Evolutionary conservation across 2,113 vertebrate genomes (phyloP), one percentile per base, ranked within the genome.

Genomic region (Barnardius zonarius): DNA sequence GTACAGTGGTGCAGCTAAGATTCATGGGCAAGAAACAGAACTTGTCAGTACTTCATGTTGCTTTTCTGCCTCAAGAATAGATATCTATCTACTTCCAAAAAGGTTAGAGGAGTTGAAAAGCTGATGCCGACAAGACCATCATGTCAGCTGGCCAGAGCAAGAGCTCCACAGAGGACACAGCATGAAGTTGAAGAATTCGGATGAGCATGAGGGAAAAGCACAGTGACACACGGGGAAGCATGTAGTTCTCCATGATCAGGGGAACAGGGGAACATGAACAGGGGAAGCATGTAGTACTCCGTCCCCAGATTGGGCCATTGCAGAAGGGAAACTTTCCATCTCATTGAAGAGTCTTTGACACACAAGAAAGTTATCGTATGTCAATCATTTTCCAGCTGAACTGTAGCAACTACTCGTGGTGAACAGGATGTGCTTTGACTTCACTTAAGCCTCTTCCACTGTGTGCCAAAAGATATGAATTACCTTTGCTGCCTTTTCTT

Each of bases 371-470:
- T 61, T 62, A 28, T 37, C 16, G 3, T 17, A 4, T n/a, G 5
- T 61, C 57, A 19, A 28, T 59, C 4, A 7, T 44, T 83, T 78
- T 57, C 18, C 35, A 54, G 8, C 3, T 49, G 28, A 90, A 35
- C 2, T 2, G n/a, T 62, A 41, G 9, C 43, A 69, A 68, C 24
- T 31, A 27, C 27, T 88, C 0, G 0, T 63, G 31, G 16, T 33
- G 15, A 82, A 39, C 9, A 30, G 17, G 5, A 25, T 54, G 11
- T 73, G 6, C 6, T 86, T 82, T 78, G 15, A 33, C 24, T 79
- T 74, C 23, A 35, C 24, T 62, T 78, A 67, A 89, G 4, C 6
- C 4, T 64, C 41, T 76, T 69, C 51, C 37, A 25, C 4, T 18
- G 3, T 54, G 10, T 75, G 5, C 8, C 70, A 33, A 62, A 92